Conservation (phyloP, 2,113 vertebrate genomes). For the Centropus bengalensis region DNA sequence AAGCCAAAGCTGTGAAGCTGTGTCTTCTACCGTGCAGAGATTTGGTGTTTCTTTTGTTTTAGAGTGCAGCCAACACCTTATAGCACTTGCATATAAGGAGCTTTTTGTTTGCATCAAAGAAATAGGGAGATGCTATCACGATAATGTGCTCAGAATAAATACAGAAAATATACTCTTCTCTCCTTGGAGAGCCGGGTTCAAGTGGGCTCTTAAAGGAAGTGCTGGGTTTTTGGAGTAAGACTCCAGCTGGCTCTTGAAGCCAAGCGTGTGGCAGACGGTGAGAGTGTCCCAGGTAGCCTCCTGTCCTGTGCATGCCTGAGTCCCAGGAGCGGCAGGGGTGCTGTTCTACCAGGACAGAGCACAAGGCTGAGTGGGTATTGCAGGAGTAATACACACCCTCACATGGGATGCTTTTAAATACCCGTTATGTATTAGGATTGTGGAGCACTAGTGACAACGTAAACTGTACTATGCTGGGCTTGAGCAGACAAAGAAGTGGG, state of each 20-base stretch:
- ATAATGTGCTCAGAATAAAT: background rate
- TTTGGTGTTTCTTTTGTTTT: background rate
- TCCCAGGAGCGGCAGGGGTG: background rate
- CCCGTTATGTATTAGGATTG: background rate
- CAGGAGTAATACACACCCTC: background rate
- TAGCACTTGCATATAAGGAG: background rate
- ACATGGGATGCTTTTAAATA: background rate
- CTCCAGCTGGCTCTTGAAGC: constrained; percentile 8
- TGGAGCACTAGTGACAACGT: background rate
- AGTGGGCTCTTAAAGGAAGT: constrained; percentile 41
- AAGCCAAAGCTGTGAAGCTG: background rate
- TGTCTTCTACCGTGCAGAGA: background rate
- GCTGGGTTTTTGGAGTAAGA: background rate
- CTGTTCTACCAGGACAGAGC: background rate
- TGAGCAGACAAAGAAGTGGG: rapidly evolving
- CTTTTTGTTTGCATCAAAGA: constrained; percentile 13
- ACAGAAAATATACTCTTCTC: constrained; percentile 2
- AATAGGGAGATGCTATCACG: background rate
- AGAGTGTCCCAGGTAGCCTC: background rate
- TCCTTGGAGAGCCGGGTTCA: background rate
- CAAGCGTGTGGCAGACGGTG: background rate
- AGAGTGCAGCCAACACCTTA: background rate
- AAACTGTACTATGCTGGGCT: background rate
- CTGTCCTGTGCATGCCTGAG: background rate
- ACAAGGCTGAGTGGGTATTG: background rate